phyloP scores from a whole-genome alignment of 2,888 invertebrate species.

The Philhelius pedissequus region DNA sequence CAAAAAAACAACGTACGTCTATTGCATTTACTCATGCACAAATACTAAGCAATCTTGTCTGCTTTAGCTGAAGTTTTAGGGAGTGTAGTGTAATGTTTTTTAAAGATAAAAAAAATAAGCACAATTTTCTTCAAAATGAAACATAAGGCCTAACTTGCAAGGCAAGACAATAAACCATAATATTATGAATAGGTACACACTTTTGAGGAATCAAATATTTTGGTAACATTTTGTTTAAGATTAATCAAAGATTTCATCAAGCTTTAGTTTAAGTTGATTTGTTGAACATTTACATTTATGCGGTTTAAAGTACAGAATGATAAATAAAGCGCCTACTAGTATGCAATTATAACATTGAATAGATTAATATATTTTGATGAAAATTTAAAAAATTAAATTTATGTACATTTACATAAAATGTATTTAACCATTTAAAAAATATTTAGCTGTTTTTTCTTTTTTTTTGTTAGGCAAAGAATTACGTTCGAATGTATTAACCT shows the following conservation, averaged over 20 bases:
- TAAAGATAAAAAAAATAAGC: background rate
- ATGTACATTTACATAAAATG: no score
- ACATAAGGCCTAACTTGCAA: background rate
- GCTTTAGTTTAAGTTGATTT: background rate
- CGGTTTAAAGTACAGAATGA: background rate
- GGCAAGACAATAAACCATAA: background rate
- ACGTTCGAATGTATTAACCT: background rate
- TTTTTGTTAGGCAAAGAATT: no score
- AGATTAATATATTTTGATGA: background rate
- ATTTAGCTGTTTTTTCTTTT: no score
- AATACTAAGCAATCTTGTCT: no score
- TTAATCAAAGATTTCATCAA: background rate
- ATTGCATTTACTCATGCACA: background rate
- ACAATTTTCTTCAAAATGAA: background rate
- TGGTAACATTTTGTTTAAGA: background rate
- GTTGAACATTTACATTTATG: background rate
- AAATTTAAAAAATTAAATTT: background rate
- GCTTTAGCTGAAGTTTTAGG: background rate
- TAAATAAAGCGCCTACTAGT: background rate
- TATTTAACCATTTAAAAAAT: no score
- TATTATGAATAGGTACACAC: no score
- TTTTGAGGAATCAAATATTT: no score
- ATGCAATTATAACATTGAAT: background rate
- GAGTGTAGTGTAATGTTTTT: no score
- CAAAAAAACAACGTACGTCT: no score